Conservation (phyloP, 2,888 invertebrate species). For the Oegoconia quadripuncta region DNA sequence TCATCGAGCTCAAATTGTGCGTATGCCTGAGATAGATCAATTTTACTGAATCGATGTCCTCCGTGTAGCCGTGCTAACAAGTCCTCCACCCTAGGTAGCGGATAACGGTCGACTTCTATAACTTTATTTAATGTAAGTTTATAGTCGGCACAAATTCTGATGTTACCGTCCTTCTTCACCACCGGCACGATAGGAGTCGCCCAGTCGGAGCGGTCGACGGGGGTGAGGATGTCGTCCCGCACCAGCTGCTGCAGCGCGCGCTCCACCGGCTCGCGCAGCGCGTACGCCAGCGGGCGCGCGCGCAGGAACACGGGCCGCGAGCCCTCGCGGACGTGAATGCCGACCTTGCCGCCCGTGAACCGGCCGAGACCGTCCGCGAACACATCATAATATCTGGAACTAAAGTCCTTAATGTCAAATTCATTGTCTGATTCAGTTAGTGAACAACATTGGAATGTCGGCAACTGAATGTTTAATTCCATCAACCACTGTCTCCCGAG, state of each 20-base stretch:
- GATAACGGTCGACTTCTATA: slow-evolving; percentile 10
- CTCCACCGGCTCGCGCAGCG: slow-evolving; percentile 22
- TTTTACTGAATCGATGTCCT: slow-evolving; percentile 1
- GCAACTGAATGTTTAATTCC: background rate
- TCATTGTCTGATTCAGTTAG: background rate
- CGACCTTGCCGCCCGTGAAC: slow-evolving; percentile 17
- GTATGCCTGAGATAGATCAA: slow-evolving; percentile 5
- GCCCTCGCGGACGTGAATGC: slow-evolving; percentile 12
- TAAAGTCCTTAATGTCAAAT: background rate
- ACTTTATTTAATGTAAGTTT: slow-evolving; percentile 10
- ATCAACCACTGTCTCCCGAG: background rate
- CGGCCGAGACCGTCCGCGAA: slow-evolving; percentile 10
- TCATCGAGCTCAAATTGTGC: too few relatives aligned
- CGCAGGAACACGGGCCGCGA: slow-evolving; percentile 15
- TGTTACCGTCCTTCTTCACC: slow-evolving; percentile 8
- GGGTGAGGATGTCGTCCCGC: slow-evolving; percentile 13
- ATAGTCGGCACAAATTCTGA: slow-evolving; percentile 13
- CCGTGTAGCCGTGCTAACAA: slow-evolving; percentile 5
- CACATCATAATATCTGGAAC: slow-evolving; percentile 1
- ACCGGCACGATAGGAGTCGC: too few relatives aligned
- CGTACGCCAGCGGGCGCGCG: slow-evolving; percentile 22
- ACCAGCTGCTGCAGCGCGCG: slow-evolving; percentile 13
- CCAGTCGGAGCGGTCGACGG: too few relatives aligned
- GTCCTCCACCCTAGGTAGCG: slow-evolving; percentile 11
- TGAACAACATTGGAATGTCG: background rate